Base-by-base conservation (phyloP, 1,140 invertebrate species). In the Spodoptera frugiperda region DNA sequence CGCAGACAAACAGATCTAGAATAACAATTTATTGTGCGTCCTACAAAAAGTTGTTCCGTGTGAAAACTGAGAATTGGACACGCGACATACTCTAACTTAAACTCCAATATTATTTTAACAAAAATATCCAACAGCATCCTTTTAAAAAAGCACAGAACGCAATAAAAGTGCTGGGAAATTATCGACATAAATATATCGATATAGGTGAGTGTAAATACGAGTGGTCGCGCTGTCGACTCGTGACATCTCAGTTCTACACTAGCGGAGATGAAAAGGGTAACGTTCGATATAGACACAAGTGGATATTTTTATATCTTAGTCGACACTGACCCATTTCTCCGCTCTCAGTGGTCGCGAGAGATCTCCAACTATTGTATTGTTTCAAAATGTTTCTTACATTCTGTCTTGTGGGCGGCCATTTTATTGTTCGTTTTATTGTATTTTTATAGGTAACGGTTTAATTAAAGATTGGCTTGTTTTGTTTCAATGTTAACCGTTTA, bases 241-340 rank as follows among this genome's bases (percentile, higher is more conserved):
- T 81, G 72, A 82, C 81, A 63, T 77, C 76, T 81, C 75, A 79
- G 46, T 81, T 81, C 72, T 68, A 76, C 76, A 68, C 78, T 65
- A 79, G 76, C 21, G 68, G 57, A 83, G 77, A 83, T 81, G 75
- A 78, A 82, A 81, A 83, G 79, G 82, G 70, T 80, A 81, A 65
- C 73, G 59, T 61, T 75, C 79, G 77, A 81, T 80, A 70, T 76
- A 78, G 61, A 77, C 71, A 46, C 59, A 72, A 73, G 72, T 77
- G 44, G 77, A 75, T 78, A 79, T 83, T 83, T 81, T 78, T 81
- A 81, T 79, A 79, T 78, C 49, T 55, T 19, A 46, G 48, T n/a
- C 82, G 79, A 83, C 82, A 83, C 76, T 83, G 82, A 83, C 82
- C 79, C 68, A 79, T 77, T 79, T 70, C 61, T 49, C 25, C 55